These are phyloP conservation scores for Incurvaria masculella DNA, from an alignment of 2,888 invertebrate species.

Conservation along the genomic window DNA sequence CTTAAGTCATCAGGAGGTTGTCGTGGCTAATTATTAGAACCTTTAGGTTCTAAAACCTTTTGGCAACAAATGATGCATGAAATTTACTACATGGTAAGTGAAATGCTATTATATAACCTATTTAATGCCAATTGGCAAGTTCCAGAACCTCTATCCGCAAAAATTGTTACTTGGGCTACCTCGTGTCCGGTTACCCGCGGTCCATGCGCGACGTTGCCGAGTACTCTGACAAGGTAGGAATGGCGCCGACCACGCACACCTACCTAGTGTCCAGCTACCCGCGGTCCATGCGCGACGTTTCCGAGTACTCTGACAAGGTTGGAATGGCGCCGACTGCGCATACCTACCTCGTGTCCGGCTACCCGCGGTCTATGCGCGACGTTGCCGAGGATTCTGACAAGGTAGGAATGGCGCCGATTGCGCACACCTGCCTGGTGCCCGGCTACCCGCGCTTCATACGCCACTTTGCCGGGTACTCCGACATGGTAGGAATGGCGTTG, in stretches of 20 bases:
- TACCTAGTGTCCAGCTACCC: conserved; percentile 90
- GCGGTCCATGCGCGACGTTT: conserved; percentile 87
- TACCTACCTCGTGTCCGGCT: conserved; percentile 85
- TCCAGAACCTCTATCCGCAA: no score
- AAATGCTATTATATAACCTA: no score
- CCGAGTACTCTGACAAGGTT: conserved; percentile 91
- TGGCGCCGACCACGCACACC: no score
- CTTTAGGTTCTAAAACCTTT: no score
- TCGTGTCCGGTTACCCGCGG: conserved; percentile 87
- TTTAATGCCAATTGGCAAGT: no score
- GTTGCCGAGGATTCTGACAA: conserved; percentile 90
- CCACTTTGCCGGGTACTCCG: conserved; percentile 87
- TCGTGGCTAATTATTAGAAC: no score
- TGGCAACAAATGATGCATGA: no score
- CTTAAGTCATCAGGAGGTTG: no score
- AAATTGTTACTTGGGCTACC: no score
- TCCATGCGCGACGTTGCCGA: conserved; percentile 91
- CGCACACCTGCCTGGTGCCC: conserved; percentile 83
- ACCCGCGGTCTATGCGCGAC: conserved; percentile 88
- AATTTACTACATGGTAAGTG: no score
- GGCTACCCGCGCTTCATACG: conserved; percentile 91
- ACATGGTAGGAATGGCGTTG: no score
- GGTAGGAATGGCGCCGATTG: conserved; percentile 90
- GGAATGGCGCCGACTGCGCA: conserved; percentile 87
- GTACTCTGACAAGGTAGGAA: conserved; percentile 91